Base-by-base conservation (phyloP, 2,797 vertebrate species). In the Esox lucius region DNA sequence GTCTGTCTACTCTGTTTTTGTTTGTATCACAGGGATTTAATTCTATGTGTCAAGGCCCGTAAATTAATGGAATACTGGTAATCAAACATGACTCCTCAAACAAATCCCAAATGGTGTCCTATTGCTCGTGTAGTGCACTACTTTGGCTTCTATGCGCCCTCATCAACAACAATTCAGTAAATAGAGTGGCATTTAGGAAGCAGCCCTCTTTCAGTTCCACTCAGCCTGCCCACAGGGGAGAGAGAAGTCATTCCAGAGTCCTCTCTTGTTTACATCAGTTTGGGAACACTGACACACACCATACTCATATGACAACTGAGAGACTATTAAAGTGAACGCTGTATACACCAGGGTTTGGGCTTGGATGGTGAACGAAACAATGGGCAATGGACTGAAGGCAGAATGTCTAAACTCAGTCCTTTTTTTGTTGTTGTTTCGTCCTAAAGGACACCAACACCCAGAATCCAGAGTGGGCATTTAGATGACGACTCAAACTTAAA, bases 71-170 rank as follows among this genome's bases (percentile, higher is more conserved):
- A 31, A 17, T 53, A 22, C 28, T 48, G 24, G 46, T 51, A 53
- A 53, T 70, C 15, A 53, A 48, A 53, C 24, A 53, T 70, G 46
- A 70, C 48, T 59, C 56, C n/a, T 59, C 56, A 59, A 11, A 24
- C 22, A 24, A 7, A 11, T 6, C 56, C 56, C 56, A 59, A 59
- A 59, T 59, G n/a, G n/a, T 5, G n/a, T 22, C 11, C 7, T 59
- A 59, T 59, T 59, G n/a, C 56, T 22, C 16, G 59, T 24, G 22
- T 24, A 11, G n/a, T 12, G 7, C n/a, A 59, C 22, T 59, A 59
- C n/a, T 59, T 59, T 53, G 53, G 56, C 56, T 15, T 2, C n/a
- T 24, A 9, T 24, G n/a, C 15, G 5, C 8, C 56, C 56, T 59
- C n/a, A 4, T 22, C 5, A 11, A 22, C 17, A 59, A 22, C 24